Conservation (phyloP, 2,888 invertebrate genomes). For the Lycophotia porphyrea region DNA sequence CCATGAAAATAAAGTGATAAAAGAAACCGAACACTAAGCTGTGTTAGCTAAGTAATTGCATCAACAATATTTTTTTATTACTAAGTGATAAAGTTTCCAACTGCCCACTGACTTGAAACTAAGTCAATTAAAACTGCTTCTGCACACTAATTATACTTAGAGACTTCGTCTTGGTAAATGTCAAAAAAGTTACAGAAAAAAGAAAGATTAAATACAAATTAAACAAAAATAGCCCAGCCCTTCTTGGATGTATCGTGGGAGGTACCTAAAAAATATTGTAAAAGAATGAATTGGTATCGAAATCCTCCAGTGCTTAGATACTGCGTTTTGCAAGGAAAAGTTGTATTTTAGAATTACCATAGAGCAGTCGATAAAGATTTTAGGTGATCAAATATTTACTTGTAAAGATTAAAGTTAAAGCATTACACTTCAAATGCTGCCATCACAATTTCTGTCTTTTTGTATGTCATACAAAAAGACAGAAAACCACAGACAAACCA, state of each 20-base stretch:
- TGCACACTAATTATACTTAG: not conserved
- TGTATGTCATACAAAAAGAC: not conserved
- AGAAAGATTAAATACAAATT: not conserved
- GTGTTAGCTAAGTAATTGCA: slow-evolving; percentile 1
- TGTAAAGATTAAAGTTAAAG: not conserved
- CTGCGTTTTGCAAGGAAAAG: not conserved
- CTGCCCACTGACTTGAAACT: slow-evolving; percentile 14
- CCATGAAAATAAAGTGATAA: not conserved
- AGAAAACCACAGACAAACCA: not conserved
- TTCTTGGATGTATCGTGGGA: not conserved
- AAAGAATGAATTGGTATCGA: not conserved
- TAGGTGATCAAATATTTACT: not conserved
- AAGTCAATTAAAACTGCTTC: slow-evolving; percentile 34
- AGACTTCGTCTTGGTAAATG: not conserved
- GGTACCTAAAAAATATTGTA: not conserved
- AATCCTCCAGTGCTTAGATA: not conserved
- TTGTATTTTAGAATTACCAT: not conserved
- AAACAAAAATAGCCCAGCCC: not conserved
- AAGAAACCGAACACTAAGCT: not conserved
- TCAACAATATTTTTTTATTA: not conserved
- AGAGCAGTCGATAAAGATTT: not conserved
- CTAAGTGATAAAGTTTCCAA: not conserved
- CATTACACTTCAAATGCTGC: not conserved
- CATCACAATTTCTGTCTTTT: too few relatives aligned
- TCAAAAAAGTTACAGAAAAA: not conserved